phyloP scores from a whole-genome alignment of 2,888 invertebrate species.

The Noctua janthe region DNA sequence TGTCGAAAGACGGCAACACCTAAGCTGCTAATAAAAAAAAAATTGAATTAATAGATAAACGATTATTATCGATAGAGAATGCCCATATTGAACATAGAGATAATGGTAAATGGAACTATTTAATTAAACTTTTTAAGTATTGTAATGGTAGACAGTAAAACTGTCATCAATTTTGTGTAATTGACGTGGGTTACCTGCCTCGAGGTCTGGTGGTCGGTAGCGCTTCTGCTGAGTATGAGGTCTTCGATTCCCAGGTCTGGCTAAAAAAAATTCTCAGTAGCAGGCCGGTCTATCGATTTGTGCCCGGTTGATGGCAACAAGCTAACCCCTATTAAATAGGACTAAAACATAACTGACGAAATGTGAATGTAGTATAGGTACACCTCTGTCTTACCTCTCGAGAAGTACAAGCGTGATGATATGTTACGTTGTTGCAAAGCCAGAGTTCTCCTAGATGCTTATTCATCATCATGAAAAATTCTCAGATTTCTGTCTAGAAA shows the following conservation, averaged over 20 bases:
- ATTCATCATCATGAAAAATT: conserved; percentile 2
- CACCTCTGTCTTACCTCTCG: too few species aligned
- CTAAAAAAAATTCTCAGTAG: too few species aligned
- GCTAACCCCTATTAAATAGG: too few species aligned
- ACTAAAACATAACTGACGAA: too few species aligned
- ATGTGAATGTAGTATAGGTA: too few species aligned
- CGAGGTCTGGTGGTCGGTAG: not conserved
- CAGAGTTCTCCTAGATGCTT: not conserved
- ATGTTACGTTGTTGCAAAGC: not conserved
- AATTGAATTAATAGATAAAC: not conserved
- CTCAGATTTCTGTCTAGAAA: conserved; percentile 36
- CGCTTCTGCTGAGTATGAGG: not conserved
- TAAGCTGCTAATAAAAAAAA: not conserved
- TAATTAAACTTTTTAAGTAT: not conserved
- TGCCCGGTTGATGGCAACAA: too few species aligned
- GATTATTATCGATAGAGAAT: conserved; percentile 4
- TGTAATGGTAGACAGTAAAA: not conserved
- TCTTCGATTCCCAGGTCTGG: not conserved
- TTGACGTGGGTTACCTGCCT: not conserved
- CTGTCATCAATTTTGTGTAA: conserved; percentile 9
- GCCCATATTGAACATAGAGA: conserved; percentile 28
- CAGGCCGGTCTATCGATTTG: too few species aligned
- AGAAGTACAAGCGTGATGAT: too few species aligned
- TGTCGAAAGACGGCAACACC: not conserved
- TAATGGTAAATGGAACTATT: conserved; percentile 4